Base-by-base conservation (phyloP, 2,888 invertebrate species). In the Hypsopygia costalis region DNA sequence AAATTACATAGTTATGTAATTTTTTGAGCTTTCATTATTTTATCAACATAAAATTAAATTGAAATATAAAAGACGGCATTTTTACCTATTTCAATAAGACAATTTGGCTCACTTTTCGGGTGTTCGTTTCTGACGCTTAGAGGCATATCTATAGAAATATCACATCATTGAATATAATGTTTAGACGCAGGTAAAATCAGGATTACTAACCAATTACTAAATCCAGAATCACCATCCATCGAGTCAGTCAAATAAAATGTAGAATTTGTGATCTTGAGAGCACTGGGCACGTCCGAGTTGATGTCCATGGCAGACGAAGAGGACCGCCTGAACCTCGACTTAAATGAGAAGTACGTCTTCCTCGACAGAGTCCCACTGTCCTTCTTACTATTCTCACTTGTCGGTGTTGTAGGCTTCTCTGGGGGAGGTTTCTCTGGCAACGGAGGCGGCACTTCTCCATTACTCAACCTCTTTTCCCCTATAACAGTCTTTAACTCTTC, bases 161-260 rank as follows among this genome's bases (percentile, higher is more conserved):
- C n/a, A n/a, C n/a, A n/a, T n/a, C n/a, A n/a, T n/a, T n/a, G n/a
- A n/a, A n/a, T n/a, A n/a, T n/a, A n/a, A n/a, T n/a, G n/a, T n/a
- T n/a, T n/a, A n/a, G n/a, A n/a, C n/a, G n/a, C n/a, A n/a, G n/a
- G n/a, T 4, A 16, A 16, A 16, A 22, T n/a, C 7, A 37, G 11
- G 21, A 8, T 12, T n/a, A 52, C 75, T 76, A 62, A 89, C 89
- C 89, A 85, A 52, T 89, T 83, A 51, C 88, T 91, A 55, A 91
- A 91, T 22, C 91, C 91, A 1, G 91, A 91, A 61, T 92, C 93
- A 1, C 91, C 88, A 55, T 93, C 92, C 55, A 91, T 91, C 0
- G 92, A 90, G 50, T 93, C 92, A 35, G 93, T 93, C 54, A 94
- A 71, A 62, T 94, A 94, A 70, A 94, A 94, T 0, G 93, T 94